phyloP scores from a whole-genome alignment of 2,113 vertebrate species.

The Pyxicephalus adspersus region DNA sequence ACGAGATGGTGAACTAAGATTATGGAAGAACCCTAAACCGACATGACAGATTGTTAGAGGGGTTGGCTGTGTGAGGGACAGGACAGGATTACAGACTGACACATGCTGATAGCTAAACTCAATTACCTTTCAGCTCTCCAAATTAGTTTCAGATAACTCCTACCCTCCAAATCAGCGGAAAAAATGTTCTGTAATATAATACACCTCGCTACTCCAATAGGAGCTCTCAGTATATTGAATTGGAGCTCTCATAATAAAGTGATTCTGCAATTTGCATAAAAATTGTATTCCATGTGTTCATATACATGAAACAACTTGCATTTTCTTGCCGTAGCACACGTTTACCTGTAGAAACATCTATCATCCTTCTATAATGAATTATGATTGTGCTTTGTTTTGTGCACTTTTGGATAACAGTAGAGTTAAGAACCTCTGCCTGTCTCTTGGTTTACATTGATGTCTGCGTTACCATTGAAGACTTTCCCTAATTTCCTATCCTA shows the following conservation, averaged over 20 bases:
- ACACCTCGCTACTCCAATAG: neutral
- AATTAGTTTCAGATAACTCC: constrained; percentile 1
- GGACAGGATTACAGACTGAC: constrained; percentile 30
- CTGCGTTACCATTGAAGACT: too few relatives aligned
- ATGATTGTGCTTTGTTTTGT: too few relatives aligned
- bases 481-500: too few relatives aligned
- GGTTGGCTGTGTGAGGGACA: constrained; percentile 10
- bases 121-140: constrained; percentile 13
- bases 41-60: constrained; percentile 2
- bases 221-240: neutral
- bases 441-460: too few relatives aligned
- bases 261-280: too few relatives aligned
- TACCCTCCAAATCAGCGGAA: neutral
- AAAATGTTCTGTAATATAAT: neutral
- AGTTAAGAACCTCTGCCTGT: too few relatives aligned
- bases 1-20: neutral
- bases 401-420: too few relatives aligned
- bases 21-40: neutral
- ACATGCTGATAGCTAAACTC: constrained; percentile 11
- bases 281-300: too few relatives aligned
- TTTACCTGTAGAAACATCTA: too few relatives aligned
- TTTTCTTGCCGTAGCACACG: too few relatives aligned
- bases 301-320: too few relatives aligned
- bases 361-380: too few relatives aligned
- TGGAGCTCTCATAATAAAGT: neutral